A percentile compares a stretch with the other conserved stretches of the same genome.
Evolutionary conservation across 2,113 vertebrate species (phyloP).

Genomic region (Salvator merianae): DNA sequence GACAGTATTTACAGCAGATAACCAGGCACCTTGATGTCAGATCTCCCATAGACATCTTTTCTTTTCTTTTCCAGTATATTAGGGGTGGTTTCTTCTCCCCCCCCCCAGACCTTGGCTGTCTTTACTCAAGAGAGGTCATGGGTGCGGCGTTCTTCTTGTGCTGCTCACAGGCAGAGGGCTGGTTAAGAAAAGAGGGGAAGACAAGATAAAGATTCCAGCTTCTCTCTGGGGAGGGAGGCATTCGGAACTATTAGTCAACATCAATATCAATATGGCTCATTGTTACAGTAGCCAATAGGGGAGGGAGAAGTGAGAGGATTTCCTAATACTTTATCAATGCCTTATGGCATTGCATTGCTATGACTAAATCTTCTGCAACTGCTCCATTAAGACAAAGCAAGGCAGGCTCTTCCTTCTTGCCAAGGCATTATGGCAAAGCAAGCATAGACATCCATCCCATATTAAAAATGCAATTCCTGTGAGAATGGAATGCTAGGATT

Average conservation of each 20-base stretch:
- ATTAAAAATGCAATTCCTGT: not conserved
- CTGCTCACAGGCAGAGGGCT: not conserved
- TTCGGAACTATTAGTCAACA: too few relatives aligned
- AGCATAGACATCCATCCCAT: not conserved
- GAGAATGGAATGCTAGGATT: not conserved
- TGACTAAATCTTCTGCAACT: not conserved
- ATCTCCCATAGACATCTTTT: slow-evolving; percentile 55
- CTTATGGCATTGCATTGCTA: not conserved
- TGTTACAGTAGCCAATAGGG: too few relatives aligned
- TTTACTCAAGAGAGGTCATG: slow-evolving; percentile 46
- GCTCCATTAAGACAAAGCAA: not conserved
- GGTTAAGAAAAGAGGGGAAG: slow-evolving; percentile 5
- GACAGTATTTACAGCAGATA: slow-evolving; percentile 60
- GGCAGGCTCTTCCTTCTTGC: not conserved
- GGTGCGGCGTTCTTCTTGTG: slow-evolving; percentile 29
- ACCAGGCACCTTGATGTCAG: slow-evolving; percentile 64
- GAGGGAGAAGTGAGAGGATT: not conserved
- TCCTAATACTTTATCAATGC: not conserved
- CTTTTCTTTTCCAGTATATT: slow-evolving; percentile 27
- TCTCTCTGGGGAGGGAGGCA: not conserved
- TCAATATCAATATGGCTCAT: too few relatives aligned
- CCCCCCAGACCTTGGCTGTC: slow-evolving; percentile 49
- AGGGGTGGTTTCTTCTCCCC: slow-evolving; percentile 38
- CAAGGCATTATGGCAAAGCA: not conserved
- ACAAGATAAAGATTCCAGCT: not conserved